Evolutionary conservation across 1,140 invertebrate genomes (phyloP), one percentile per base, ranked within the genome.

Genomic region (Ceratosolen solmsi): DNA sequence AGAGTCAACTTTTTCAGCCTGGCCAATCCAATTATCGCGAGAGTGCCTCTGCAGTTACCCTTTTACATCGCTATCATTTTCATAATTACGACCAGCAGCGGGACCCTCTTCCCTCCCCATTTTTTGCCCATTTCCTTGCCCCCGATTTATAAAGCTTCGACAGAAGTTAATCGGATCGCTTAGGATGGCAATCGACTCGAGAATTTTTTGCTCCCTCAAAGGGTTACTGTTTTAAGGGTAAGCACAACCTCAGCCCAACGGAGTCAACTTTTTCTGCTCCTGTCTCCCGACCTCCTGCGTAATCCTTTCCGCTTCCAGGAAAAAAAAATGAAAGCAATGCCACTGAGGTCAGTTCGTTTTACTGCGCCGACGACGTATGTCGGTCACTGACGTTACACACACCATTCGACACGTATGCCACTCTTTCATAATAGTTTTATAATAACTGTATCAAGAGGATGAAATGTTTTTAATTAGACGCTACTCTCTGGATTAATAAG

Each of bases 151-250:
- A 30, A 30, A 38, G 51, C 38, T 25, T 63, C 22, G 25, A 27
- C 70, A 58, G 51, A 71, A 82, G 80, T 82, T 82, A 82, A 82
- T 82, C 80, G 63, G 80, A 56, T 82, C 73, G 80, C 73, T 82
- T 82, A 82, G 73, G 51, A 77, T 22, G 51, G 60, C 80, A 77
- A 77, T 76, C 73, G 80, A 71, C 80, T 82, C 49, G 20, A 38
- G 2, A 5, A n/a, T 54, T 80, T 73, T 74, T 51, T 74, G 17
- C 56, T 15, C 27, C 30, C 20, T n/a, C 0, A 73, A 74, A 80
- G 79, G 79, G 79, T 73, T 80, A 54, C 25, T 9, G 58, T 27
- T 25, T n/a, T 38, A 15, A n/a, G 33, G 51, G 41, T 7, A 56
- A n/a, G 22, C 33, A 68, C 63, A 33, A 38, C 22, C 38, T 68